Evolutionary conservation across 2,888 invertebrate species (phyloP).

Genomic region (Hoplodrina ambigua): DNA sequence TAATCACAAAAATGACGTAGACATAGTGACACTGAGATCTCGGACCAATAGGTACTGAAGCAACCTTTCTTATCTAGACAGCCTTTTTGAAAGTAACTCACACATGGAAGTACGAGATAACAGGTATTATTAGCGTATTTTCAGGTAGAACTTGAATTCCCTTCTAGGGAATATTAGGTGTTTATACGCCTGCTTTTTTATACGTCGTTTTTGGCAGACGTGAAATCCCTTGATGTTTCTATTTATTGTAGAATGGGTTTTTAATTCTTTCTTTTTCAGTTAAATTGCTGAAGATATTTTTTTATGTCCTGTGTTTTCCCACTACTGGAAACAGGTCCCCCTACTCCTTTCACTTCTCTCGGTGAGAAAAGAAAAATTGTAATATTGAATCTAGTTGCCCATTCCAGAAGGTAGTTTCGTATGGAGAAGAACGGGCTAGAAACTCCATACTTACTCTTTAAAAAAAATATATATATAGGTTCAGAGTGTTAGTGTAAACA

Average conservation of each 20-base stretch:
- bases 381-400: too few relatives aligned
- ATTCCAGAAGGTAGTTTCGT: too few relatives aligned
- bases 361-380: too few relatives aligned
- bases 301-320: too few relatives aligned
- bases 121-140: slow-evolving; percentile 17
- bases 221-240: not conserved
- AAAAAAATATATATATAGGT: too few relatives aligned
- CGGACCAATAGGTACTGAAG: not conserved
- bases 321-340: too few relatives aligned
- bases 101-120: slow-evolving; percentile 9
- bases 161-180: not conserved
- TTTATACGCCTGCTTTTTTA: not conserved
- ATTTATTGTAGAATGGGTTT: not conserved
- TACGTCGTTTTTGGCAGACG: not conserved
- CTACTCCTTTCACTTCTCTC: too few relatives aligned
- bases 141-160: not conserved
- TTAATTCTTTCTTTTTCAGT: too few relatives aligned
- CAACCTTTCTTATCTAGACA: slow-evolving; percentile 12
- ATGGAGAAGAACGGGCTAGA: too few relatives aligned
- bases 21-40: not conserved
- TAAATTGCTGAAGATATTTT: too few relatives aligned
- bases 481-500: too few relatives aligned
- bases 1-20: not conserved
- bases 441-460: too few relatives aligned
- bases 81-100: slow-evolving; percentile 23